Evolutionary conservation across 2,797 vertebrate genomes (phyloP).

Genomic region (Pteronotus mesoamericanus): DNA sequence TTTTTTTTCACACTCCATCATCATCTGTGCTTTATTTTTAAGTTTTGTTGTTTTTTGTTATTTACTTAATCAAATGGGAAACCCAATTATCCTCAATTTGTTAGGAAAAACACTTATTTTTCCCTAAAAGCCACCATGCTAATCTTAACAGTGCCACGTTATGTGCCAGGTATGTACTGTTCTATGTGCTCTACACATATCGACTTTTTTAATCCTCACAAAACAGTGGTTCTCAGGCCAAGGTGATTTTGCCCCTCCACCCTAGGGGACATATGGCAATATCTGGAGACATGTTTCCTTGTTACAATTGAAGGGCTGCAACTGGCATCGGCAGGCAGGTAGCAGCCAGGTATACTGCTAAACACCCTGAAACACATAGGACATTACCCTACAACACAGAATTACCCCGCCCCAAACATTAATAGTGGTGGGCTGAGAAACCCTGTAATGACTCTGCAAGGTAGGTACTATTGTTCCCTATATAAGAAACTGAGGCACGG

Average conservation of each 20-base stretch:
- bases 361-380: neutral
- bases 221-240: neutral
- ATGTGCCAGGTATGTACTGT: neutral
- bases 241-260: neutral
- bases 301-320: neutral
- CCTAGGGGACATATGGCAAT: neutral
- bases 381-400: neutral
- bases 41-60: neutral
- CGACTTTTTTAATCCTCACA: neutral
- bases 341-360: neutral
- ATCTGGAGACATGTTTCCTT: neutral
- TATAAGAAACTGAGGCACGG: neutral
- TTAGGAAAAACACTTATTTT: neutral
- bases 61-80: constrained; percentile 23
- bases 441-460: neutral
- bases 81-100: neutral
- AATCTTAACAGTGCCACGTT: neutral
- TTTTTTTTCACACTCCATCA: neutral
- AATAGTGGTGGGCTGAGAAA: neutral
- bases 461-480: neutral
- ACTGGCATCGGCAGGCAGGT: neutral
- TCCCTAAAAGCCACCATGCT: neutral
- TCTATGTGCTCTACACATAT: neutral
- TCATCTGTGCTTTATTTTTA: neutral
- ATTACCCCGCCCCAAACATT: neutral